phyloP scores from a whole-genome alignment of 2,113 vertebrate species.

The Pachyramphus minor region DNA sequence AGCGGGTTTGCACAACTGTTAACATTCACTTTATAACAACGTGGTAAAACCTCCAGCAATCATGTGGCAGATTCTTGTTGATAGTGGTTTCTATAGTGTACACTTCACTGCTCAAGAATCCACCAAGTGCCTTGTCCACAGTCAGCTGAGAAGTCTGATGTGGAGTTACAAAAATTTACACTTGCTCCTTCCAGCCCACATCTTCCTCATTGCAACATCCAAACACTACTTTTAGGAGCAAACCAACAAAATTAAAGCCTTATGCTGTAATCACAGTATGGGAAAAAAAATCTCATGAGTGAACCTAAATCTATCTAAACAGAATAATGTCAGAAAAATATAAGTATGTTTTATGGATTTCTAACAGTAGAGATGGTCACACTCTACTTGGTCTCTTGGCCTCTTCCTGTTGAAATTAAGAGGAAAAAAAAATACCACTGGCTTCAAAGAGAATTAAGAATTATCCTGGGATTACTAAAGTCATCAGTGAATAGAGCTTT shows the following conservation, averaged over 20 bases:
- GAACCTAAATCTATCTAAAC: neutral
- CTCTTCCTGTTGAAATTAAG: conserved; percentile 34
- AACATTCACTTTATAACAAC: neutral
- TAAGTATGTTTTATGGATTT: neutral
- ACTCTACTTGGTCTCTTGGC: too few species aligned
- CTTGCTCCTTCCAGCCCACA: neutral
- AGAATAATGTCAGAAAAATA: neutral
- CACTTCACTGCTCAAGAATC: neutral
- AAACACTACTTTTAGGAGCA: neutral
- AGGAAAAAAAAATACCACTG: neutral
- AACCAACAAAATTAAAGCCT: neutral
- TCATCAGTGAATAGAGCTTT: neutral
- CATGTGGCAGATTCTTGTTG: neutral
- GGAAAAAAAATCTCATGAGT: neutral
- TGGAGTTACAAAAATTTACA: neutral
- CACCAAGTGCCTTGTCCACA: neutral
- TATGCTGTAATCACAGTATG: neutral
- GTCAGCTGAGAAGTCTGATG: neutral
- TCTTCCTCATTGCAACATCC: neutral
- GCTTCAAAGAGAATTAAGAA: conserved; percentile 46
- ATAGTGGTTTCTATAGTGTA: neutral
- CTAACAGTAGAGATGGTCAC: neutral
- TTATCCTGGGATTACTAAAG: conserved; percentile 27
- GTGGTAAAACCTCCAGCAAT: neutral
- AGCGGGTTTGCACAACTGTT: neutral